Evolutionary conservation across 2,888 invertebrate species (phyloP).

Genomic region (Cephus pulcher): DNA sequence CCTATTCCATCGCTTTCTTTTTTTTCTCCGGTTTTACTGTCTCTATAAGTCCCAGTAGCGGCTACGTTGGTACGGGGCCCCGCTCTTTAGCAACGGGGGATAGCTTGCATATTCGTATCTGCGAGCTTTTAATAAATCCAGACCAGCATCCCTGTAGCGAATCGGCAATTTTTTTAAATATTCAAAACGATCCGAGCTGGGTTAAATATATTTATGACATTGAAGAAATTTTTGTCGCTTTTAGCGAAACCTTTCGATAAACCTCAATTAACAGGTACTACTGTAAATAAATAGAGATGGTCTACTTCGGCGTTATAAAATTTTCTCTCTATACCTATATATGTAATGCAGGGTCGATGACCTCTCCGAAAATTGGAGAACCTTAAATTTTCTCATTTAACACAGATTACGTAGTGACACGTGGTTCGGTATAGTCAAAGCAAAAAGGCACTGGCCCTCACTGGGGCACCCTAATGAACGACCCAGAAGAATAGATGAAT

Average conservation of each 20-base stretch:
- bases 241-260: background rate
- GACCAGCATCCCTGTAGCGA: background rate
- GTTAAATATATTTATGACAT: slow-evolving; percentile 9
- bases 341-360: background rate
- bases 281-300: background rate
- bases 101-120: slow-evolving; percentile 42
- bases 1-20: slow-evolving; percentile 44
- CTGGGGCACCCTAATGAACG: slow-evolving; percentile 50
- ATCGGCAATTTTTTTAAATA: slow-evolving; percentile 6
- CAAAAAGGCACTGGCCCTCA: slow-evolving; percentile 31
- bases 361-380: background rate
- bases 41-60: slow-evolving; percentile 17
- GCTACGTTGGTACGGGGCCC: slow-evolving; percentile 27
- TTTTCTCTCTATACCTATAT: background rate
- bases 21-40: slow-evolving; percentile 19
- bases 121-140: slow-evolving; percentile 46
- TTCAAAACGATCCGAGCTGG: background rate
- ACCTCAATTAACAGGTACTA: background rate
- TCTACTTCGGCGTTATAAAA: background rate
- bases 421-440: slow-evolving; percentile 38
- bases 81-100: slow-evolving; percentile 42
- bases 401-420: slow-evolving; percentile 48
- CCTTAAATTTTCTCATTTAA: slow-evolving; percentile 8
- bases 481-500: slow-evolving; percentile 38
- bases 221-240: background rate